Evolutionary conservation across 2,113 vertebrate species (phyloP).

Genomic region (Eleginops maclovinus): DNA sequence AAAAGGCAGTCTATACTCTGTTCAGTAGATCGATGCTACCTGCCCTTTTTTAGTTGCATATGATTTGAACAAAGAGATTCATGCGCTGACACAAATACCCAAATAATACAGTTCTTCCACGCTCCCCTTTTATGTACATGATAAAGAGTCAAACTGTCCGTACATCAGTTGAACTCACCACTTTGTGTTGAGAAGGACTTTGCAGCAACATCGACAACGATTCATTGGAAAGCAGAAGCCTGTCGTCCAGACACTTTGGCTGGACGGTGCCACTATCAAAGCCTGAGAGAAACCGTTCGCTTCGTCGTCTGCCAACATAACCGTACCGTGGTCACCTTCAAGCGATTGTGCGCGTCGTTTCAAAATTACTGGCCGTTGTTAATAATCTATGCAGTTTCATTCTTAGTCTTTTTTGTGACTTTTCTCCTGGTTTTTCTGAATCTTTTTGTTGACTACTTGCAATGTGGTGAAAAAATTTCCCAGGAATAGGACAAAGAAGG

Average conservation of each 20-base stretch:
- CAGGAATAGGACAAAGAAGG: constrained; percentile 95
- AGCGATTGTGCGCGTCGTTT: constrained; percentile 50
- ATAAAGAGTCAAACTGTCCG: constrained; percentile 49
- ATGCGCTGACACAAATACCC: constrained; percentile 59
- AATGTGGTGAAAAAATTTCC: constrained; percentile 97
- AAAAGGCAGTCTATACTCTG: constrained; percentile 60
- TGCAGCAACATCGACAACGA: constrained; percentile 44
- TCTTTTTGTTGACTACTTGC: constrained; percentile 94
- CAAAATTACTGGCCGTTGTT: constrained; percentile 41
- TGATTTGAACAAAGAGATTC: constrained; percentile 58
- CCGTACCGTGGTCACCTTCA: constrained; percentile 15
- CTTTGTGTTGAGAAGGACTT: constrained; percentile 20
- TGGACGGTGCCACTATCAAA: constrained; percentile 26
- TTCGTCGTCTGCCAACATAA: not conserved
- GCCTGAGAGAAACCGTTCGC: constrained; percentile 44
- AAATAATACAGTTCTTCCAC: constrained; percentile 41
- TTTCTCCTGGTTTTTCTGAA: constrained; percentile 90
- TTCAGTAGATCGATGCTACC: constrained; percentile 46
- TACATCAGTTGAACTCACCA: constrained; percentile 23
- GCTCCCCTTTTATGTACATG: constrained; percentile 40
- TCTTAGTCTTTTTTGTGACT: constrained; percentile 83
- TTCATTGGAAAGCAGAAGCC: constrained; percentile 36
- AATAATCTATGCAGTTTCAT: constrained; percentile 5
- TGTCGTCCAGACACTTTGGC: constrained; percentile 31
- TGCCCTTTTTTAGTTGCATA: constrained; percentile 70